Evolutionary conservation across 2,888 invertebrate genomes (phyloP), one percentile per base, ranked within the genome.

Genomic region (Eurytoma adleriae): DNA sequence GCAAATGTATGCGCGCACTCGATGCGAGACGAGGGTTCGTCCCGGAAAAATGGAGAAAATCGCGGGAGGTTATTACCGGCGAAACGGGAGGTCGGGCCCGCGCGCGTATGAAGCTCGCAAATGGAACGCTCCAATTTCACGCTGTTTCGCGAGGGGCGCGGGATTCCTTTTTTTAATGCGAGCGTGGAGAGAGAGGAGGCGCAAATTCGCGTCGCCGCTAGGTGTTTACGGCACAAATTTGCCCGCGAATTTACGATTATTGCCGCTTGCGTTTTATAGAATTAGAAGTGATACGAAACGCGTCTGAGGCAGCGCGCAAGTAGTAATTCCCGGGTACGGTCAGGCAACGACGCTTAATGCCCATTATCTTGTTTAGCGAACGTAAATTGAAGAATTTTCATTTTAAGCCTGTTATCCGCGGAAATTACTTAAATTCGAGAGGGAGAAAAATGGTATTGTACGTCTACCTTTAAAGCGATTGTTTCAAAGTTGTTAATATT

Each of bases 1-100:
- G 40, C 40, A 71, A 78, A 78, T 73, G 67, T 61, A 78, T 67
- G 61, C 59, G 78, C 40, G 48, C 24, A 57, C 40, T 67, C 74
- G 57, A 71, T 59, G 50, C 59, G 18, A 3, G 48, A 13, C 30
- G 24, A 18, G 40, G 40, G 40, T 40, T 40, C 40, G 10, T 10
- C 40, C 40, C 7, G 52, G 14, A n/a, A 57, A 20, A 14, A 40
- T 18, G 59, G 56, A 64, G 40, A 70, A 78, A 74, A 75, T 59
- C n/a, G 30, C 13, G n/a, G 40, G 30, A 72, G 68, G 72, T 72
- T 72, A 78, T 78, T 78, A 67, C 67, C 40, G 40, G 52, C n/a
- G 24, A 24, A 24, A 24, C 24, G 24, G 24, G 2, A 3, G 20
- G 27, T 52, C n/a, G 16, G 61, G 24, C 20, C 40, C 59, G 30